Base-by-base conservation (phyloP, 2,113 vertebrate species). In the Cheirogaleus medius region DNA sequence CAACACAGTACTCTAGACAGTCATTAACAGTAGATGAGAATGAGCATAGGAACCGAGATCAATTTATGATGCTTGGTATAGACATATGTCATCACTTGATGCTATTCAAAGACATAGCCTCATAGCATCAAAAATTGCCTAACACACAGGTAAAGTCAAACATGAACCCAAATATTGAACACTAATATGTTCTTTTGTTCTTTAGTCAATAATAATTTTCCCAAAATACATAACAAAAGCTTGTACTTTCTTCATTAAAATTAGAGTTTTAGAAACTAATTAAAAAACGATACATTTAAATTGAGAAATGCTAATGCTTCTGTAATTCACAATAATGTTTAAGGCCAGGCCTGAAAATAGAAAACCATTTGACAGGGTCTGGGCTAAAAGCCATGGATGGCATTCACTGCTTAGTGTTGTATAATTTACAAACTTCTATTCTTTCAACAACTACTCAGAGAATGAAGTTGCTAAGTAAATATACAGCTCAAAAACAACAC, bases 351-450 rank as follows among this genome's bases (percentile, higher is more conserved):
- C 97, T 98, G 97, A 97, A 98, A 98, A 93, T 64, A 74, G 81
- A 97, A 96, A 85, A 98, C 78, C 56, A 91, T 98, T 97, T 98
- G 98, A 99, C 98, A 99, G 96, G 27, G 96, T 98, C 98, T 98
- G 98, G 98, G 98, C 98, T 97, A 92, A 95, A 97, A 98, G 99
- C 98, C 98, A 98, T 89, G 90, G 91, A 98, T 91, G 97, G 97
- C 95, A 98, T 98, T 93, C 95, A 98, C 97, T 96, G 97, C 96
- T 98, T 94, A 98, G 97, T 92, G 90, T 94, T 98, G 98, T 98
- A 98, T 98, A 99, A 99, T 98, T 98, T 98, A 99, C 98, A 98
- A 98, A 98, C 98, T 98, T 98, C 97, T 97, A 94, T 98, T 98
- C 98, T 99, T 98, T 98, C 98, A 98, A 96, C 98, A 98, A 92